These are phyloP conservation scores for Trogon melanurus DNA, from an alignment of 2,113 vertebrate species.

Conservation along the genomic window DNA sequence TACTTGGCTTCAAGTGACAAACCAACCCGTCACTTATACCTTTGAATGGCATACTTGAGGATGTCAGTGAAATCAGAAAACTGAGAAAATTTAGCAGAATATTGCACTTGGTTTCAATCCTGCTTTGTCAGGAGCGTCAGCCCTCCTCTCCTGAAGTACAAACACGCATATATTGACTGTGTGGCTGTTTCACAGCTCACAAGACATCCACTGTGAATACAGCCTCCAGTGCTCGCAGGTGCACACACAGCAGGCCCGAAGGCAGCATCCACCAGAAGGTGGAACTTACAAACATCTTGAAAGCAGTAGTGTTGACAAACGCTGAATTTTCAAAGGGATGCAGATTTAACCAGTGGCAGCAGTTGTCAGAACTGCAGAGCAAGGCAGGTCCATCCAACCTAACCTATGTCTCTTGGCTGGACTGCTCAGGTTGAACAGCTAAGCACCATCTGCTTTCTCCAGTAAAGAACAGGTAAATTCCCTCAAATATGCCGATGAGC, in stretches of 20 bases:
- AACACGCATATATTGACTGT: accelerated
- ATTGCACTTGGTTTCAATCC: neutral
- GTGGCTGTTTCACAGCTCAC: neutral
- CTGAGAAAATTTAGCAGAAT: neutral
- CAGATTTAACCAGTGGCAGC: neutral
- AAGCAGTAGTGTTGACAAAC: neutral
- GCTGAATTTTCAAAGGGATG: neutral
- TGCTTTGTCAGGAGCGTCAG: neutral
- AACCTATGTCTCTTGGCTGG: neutral
- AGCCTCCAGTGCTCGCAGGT: accelerated
- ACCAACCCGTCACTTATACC: neutral
- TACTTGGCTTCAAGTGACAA: neutral
- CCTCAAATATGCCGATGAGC: neutral
- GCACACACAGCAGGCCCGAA: neutral
- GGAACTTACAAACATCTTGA: neutral
- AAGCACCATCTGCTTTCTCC: neutral
- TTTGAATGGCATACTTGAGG: neutral
- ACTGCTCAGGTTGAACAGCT: neutral
- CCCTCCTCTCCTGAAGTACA: neutral
- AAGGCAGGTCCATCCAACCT: neutral
- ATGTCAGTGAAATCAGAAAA: neutral
- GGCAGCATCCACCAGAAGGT: neutral
- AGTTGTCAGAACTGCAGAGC: neutral
- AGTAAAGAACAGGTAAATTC: neutral
- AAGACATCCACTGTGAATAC: accelerated